Base-by-base conservation (phyloP, 2,888 invertebrate genomes). In the Rhorus exstirpatorius region DNA sequence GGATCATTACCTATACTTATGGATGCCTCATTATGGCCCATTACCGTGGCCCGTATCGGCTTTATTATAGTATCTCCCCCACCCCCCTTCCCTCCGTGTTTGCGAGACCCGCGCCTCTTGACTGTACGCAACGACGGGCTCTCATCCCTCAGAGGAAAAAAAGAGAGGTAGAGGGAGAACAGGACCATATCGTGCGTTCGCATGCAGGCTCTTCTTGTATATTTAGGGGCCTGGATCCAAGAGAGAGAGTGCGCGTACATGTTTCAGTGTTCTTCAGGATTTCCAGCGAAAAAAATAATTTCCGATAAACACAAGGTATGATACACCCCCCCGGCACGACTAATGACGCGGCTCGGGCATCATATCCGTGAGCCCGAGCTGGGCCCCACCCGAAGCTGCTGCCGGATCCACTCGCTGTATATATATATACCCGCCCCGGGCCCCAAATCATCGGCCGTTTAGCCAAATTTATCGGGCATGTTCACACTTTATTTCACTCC, bases 1-100 rank as follows among this genome's bases (percentile, higher is more conserved):
- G 83, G 81, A 81, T 89, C 89, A 92, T 92, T 92, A 92, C 91
- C 90, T 89, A 89, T 91, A 91, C 91, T 92, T 91, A 86, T 79
- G 89, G 89, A 85, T 88, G 89, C 88, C 87, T 90, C 91, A 92
- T 92, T 92, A 92, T 91, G 89, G 89, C 90, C 92, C 91, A 92
- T 92, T 92, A 92, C 91, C 87, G 91, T 70, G 87, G 88, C 87
- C 87, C 90, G 90, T 91, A 91, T 91, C 91, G 87, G 87, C 89
- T 90, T 90, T 90, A 91, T 91, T 90, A 91, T 89, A 89, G 87
- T 79, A 87, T 86, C 87, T 89, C 87, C 60, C 21, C 35, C 19
- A 46, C 46, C 12, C 46, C 24, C 1, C 58, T 31, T 3, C 24
- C 19, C n/a, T 58, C 44, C 31, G 14, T 31, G 31, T 58, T 58